Conservation (phyloP, 53 echinoderm and acorn worm species). For the Antedon mediterranea region DNA sequence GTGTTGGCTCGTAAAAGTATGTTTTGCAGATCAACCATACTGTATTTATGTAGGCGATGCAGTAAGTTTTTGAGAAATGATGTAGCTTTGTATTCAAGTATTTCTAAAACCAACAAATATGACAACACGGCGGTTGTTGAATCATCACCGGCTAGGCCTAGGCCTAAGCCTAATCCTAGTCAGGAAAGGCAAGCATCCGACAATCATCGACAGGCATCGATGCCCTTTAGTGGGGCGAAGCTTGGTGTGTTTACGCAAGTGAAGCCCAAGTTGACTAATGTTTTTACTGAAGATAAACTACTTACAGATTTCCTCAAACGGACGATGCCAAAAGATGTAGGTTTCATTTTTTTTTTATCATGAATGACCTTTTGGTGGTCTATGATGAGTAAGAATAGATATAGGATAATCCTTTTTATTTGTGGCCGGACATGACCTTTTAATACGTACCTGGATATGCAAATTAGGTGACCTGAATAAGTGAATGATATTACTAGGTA, state of each 20-base stretch:
- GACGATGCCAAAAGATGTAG: slow-evolving; percentile 39
- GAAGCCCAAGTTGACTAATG: slow-evolving; percentile 40
- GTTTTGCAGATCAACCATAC: neutral
- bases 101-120: neutral
- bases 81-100: neutral
- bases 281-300: slow-evolving; percentile 35
- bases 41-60: neutral
- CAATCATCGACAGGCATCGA: neutral
- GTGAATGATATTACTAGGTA: too few relatives aligned
- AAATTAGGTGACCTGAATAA: too few relatives aligned
- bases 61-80: neutral
- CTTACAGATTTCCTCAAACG: slow-evolving; percentile 33
- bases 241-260: slow-evolving; percentile 54
- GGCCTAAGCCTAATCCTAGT: neutral
- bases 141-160: neutral
- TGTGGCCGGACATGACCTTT: too few relatives aligned
- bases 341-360: neutral
- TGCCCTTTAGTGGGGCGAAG: slow-evolving; percentile 36
- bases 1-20: neutral
- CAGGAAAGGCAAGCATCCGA: too few relatives aligned
- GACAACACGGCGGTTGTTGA: neutral
- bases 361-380: too few relatives aligned
- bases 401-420: too few relatives aligned
- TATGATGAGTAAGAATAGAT: too few relatives aligned
- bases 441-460: too few relatives aligned